These are phyloP conservation scores for Dolomedes plantarius DNA, from an alignment of 2,888 invertebrate species.

Conservation along the genomic window DNA sequence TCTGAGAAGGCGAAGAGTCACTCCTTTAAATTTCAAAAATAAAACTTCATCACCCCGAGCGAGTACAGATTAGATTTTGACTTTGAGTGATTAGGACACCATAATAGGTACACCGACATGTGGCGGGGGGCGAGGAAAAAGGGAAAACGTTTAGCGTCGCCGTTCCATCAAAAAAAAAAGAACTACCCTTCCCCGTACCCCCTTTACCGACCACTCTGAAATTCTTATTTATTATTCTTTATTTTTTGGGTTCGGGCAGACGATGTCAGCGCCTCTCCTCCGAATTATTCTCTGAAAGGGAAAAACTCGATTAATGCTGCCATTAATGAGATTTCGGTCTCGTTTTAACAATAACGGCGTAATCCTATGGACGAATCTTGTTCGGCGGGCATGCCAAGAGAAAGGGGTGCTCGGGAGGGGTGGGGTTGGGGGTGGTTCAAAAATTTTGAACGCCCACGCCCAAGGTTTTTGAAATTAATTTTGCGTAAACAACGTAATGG, in stretches of 20 bases:
- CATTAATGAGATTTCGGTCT: constrained; percentile 8
- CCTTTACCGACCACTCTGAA: neutral
- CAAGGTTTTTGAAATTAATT: constrained; percentile 2
- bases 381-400: too few relatives aligned
- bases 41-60: neutral
- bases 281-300: neutral
- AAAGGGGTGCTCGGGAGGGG: neutral
- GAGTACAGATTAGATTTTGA: constrained; percentile 63
- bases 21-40: neutral
- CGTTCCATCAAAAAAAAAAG: neutral
- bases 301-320: constrained; percentile 12
- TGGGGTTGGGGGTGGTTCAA: neutral
- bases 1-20: too few relatives aligned
- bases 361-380: neutral
- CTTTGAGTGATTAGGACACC: constrained; percentile 49
- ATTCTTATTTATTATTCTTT: neutral
- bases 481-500: neutral
- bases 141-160: neutral
- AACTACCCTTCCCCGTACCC: neutral
- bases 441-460: too few relatives aligned
- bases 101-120: neutral
- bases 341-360: neutral
- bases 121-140: too few relatives aligned
- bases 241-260: too few relatives aligned
- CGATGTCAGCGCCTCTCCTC: neutral